Evolutionary conservation across 2,888 invertebrate species (phyloP).

Genomic region (Netelia inedita): DNA sequence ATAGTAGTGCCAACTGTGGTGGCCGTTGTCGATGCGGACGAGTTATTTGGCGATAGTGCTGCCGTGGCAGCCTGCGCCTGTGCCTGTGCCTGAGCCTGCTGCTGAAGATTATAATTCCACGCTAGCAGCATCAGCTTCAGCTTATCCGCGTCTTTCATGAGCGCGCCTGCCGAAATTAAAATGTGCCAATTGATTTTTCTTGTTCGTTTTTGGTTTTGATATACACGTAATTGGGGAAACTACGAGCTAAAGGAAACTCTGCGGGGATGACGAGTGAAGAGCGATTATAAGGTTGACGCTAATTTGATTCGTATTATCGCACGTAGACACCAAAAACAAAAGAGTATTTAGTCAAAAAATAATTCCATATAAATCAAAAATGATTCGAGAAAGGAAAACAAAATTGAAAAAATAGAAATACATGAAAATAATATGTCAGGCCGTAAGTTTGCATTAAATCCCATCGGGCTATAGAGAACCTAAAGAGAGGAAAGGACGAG

Average conservation of each 20-base stretch:
- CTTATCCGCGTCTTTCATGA: constrained; percentile 94
- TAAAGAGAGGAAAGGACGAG: neutral
- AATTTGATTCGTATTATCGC: neutral
- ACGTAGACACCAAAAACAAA: neutral
- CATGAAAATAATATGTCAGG: constrained; percentile 1
- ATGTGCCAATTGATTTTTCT: constrained; percentile 78
- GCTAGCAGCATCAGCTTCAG: constrained; percentile 95
- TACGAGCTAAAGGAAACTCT: constrained; percentile 44
- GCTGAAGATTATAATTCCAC: constrained; percentile 94
- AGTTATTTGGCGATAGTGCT: constrained; percentile 83
- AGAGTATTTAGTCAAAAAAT: neutral
- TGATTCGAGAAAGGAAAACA: neutral
- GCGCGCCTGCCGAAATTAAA: constrained; percentile 85
- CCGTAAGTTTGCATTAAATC: constrained; percentile 18
- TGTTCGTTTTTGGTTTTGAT: constrained; percentile 31
- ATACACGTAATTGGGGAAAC: constrained; percentile 20
- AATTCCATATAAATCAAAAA: neutral
- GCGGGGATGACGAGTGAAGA: constrained; percentile 21
- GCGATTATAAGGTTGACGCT: neutral
- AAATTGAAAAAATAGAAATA: neutral
- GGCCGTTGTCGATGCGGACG: constrained; percentile 81
- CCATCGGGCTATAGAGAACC: constrained; percentile 16
- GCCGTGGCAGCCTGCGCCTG: constrained; percentile 82
- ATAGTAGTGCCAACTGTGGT: constrained; percentile 81
- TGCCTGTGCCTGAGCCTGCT: constrained; percentile 82